phyloP scores from a whole-genome alignment of 37 sponge, comb jelly and placozoan species.

The Eunapius fragilis region DNA sequence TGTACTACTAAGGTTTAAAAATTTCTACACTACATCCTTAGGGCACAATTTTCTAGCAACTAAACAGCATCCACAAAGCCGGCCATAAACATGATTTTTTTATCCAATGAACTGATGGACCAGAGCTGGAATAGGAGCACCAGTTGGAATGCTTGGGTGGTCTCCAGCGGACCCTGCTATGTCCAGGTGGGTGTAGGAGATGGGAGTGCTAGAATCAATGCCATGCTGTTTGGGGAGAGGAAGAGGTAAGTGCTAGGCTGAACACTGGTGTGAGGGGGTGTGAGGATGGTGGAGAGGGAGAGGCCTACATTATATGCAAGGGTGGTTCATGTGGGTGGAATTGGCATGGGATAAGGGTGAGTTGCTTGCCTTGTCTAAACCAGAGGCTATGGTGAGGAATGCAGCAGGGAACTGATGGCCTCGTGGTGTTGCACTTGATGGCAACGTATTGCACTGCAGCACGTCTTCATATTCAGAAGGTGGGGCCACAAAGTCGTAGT shows the following conservation, averaged over 20 bases:
- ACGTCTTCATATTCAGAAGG: conserved; percentile 57
- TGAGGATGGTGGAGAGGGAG: no score
- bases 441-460: conserved; percentile 45
- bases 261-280: no score
- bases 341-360: no score
- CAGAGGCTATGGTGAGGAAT: conserved; percentile 48
- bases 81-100: neutral
- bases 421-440: conserved; percentile 49
- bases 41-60: no score
- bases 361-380: conserved; percentile 58
- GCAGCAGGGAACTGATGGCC: conserved; percentile 74
- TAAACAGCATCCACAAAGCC: no score
- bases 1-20: no score
- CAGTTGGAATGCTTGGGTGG: conserved; percentile 42
- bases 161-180: conserved; percentile 29
- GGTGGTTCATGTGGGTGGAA: no score
- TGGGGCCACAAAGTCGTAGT: conserved; percentile 56
- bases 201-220: neutral
- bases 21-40: no score
- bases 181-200: neutral
- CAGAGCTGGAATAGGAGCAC: conserved; percentile 40
- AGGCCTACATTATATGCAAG: no score
- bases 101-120: conserved; percentile 16
- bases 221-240: neutral
- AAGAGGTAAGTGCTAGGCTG: neutral